Conservation (phyloP, 2,888 invertebrate species). For the Chorisops tibialis region DNA sequence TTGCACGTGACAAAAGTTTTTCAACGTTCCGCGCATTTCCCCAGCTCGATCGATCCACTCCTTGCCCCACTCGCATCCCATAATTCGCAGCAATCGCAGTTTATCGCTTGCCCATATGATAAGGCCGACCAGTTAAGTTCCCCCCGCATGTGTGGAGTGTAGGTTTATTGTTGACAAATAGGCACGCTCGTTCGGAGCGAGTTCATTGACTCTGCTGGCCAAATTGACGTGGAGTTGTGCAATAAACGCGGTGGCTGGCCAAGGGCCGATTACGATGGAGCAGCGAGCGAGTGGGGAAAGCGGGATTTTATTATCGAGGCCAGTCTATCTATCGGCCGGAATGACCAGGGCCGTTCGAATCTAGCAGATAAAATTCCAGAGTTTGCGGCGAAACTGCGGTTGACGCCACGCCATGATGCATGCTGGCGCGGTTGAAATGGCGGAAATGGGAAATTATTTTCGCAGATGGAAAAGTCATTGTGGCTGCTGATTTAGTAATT, state of each 20-base stretch:
- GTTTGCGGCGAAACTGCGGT: too few species aligned
- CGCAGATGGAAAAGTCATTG: too few species aligned
- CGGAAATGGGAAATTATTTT: too few species aligned
- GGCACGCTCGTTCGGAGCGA: neutral
- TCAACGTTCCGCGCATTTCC: neutral
- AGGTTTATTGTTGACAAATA: neutral
- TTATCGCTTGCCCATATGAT: neutral
- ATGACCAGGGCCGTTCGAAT: too few species aligned
- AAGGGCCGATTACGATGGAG: neutral
- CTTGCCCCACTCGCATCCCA: neutral
- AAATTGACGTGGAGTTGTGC: conserved; percentile 3
- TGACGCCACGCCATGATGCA: too few species aligned
- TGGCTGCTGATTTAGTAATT: too few species aligned
- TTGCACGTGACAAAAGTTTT: conserved; percentile 26
- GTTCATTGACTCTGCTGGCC: conserved; percentile 3
- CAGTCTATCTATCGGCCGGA: too few species aligned
- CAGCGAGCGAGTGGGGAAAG: too few species aligned
- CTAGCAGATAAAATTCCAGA: too few species aligned
- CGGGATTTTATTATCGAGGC: too few species aligned
- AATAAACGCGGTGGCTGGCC: neutral
- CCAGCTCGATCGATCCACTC: neutral
- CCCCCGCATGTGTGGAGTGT: neutral
- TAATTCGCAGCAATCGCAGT: neutral
- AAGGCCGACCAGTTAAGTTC: conserved; percentile 2
- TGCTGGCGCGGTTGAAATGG: too few species aligned